A percentile compares a stretch with the other conserved stretches of the same genome.
Evolutionary conservation across 64 coral and sea anemone species (phyloP).

Genomic region (Platygyra sinensis): DNA sequence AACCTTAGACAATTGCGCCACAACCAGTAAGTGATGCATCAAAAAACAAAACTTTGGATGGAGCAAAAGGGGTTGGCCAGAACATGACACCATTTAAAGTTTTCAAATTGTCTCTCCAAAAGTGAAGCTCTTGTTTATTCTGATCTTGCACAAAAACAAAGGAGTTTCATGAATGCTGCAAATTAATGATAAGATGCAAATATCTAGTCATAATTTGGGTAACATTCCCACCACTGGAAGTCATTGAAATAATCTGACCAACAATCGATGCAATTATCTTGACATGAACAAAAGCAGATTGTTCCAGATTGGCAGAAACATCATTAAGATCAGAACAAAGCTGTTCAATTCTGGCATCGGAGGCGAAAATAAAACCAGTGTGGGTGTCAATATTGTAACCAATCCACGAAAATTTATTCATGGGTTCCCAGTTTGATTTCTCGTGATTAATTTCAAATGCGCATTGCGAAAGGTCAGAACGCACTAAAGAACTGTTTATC

Average conservation of each 20-base stretch:
- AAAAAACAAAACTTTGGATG: not conserved
- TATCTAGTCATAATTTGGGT: conserved; percentile 24
- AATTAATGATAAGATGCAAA: conserved; percentile 43
- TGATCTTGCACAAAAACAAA: not conserved
- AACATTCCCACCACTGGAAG: not conserved
- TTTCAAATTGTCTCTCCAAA: conserved; percentile 19
- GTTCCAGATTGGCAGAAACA: not conserved
- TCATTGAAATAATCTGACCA: conserved; percentile 10
- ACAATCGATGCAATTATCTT: conserved; percentile 43
- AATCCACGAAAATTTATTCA: conserved; percentile 2
- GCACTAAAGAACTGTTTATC: not conserved
- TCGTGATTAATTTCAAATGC: conserved; percentile 27
- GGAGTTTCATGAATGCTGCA: conserved; percentile 8
- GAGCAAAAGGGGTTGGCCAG: not conserved
- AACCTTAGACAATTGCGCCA: not conserved
- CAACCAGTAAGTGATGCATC: conserved; percentile 12
- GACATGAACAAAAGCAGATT: not conserved
- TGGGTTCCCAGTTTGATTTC: conserved; percentile 25
- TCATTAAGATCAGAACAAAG: not conserved
- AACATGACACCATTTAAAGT: not conserved
- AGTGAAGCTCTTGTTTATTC: not conserved
- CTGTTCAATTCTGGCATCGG: conserved; percentile 13
- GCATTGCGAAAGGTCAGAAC: not conserved
- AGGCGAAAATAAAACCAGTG: not conserved
- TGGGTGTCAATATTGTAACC: conserved; percentile 35